Base-by-base conservation (phyloP, 2,888 invertebrate genomes). In the Eledone cirrhosa region DNA sequence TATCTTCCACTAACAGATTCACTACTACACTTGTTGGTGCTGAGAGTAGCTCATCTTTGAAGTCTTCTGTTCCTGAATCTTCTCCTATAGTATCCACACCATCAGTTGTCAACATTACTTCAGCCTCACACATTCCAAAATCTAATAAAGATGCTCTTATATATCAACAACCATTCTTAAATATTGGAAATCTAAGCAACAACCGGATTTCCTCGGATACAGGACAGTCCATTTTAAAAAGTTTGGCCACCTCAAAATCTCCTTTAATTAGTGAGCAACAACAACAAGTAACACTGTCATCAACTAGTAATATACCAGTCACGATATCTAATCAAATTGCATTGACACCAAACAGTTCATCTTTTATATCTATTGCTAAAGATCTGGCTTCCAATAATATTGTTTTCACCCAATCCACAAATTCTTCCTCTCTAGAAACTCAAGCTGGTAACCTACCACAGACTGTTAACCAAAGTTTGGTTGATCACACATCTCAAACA, bases 191-290 rank as follows among this genome's bases (percentile, higher is more conserved):
- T 19, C 31, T 33, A 8, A 72, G 14, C 41, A n/a, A 31, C 41
- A 33, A 22, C 3, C 31, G n/a, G 5, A 31, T 33, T n/a, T n/a
- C 69, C 22, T 33, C 31, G n/a, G 33, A 72, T 8, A 19, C 11
- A 27, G 27, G 31, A n/a, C 33, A 72, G 13, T 2, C 69, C 1
- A 33, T 72, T 33, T 22, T 41, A 27, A 72, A 27, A n/a, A n/a
- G 33, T 14, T 33, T 72, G 7, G 31, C 31, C 13, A 22, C 33
- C 22, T 27, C 33, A 22, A 72, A 72, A 41, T n/a, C n/a, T 14
- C 13, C 31, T 72, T 33, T 72, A 41, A 11, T 41, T 22, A 72
- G 69, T 72, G 41, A 8, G n/a, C 69, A 72, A 33, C 69, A 72
- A 33, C 31, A 24, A n/a, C 33, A n/a, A 13, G n/a, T 72, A 33